Evolutionary conservation across 92 coral and sea anemone genomes (phyloP).

Genomic region (Epizoanthus illoricatus): DNA sequence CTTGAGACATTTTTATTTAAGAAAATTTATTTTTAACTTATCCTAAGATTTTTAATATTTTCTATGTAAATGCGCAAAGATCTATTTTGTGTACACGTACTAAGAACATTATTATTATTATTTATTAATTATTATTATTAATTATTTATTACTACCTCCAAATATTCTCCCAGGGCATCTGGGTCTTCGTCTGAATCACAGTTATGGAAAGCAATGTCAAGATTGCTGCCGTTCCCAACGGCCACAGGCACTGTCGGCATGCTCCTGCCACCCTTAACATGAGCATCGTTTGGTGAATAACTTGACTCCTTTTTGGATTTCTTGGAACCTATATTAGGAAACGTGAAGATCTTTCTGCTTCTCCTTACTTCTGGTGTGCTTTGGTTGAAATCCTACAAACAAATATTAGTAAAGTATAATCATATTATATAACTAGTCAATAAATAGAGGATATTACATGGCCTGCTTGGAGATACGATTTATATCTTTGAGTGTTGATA

Average conservation of each 20-base stretch:
- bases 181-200: constrained; percentile 52
- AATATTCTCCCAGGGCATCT: constrained; percentile 56
- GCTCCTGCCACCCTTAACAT: not conserved
- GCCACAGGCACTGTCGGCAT: not conserved
- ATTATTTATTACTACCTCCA: constrained; percentile 49
- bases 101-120: too few relatives aligned
- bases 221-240: constrained; percentile 13
- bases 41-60: too few relatives aligned
- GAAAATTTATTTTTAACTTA: too few relatives aligned
- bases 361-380: constrained; percentile 70
- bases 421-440: too few relatives aligned
- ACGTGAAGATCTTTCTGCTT: constrained; percentile 51
- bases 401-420: too few relatives aligned
- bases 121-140: not conserved
- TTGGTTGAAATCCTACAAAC: constrained; percentile 70
- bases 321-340: constrained; percentile 48
- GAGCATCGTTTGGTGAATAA: not conserved
- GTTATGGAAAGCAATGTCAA: constrained; percentile 15
- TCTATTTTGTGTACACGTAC: too few relatives aligned
- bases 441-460: too few relatives aligned
- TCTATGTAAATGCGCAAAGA: too few relatives aligned
- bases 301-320: constrained; percentile 23
- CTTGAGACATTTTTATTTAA: too few relatives aligned
- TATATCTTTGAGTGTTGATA: too few relatives aligned
- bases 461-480: too few relatives aligned